Base-by-base conservation (phyloP, 1,140 invertebrate genomes). In the Drepana arcuata region DNA sequence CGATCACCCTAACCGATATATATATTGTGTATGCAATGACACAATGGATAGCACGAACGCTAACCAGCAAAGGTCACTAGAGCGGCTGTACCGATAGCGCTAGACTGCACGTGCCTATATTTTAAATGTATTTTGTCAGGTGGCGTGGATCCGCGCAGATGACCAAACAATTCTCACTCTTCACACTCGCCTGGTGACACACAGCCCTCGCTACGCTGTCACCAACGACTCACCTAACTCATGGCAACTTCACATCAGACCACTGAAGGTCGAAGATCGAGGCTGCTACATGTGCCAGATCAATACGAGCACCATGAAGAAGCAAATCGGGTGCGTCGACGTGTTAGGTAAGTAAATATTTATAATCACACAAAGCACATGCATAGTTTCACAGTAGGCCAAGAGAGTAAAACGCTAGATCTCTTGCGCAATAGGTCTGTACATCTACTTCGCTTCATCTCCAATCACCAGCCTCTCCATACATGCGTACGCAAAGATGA, bases 111-210 rank as follows among this genome's bases (percentile, higher is more conserved):
- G 10, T 14, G 10, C 7, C 11, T 21, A 4, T 1, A 9, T 25
- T 2, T 15, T 7, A 24, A 6, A 29, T 34, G 2, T 37, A 28
- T 45, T 44, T 48, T 51, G 25, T 23, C 74, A 96, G 95, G 93
- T 96, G 14, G 94, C 92, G n/a, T 96, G 94, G 94, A 87, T 96
- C 53, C 88, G 92, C 57, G 92, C 91, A 0, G 93, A 95, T 51
- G 93, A 95, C 66, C 93, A 96, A 77, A 95, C 93, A 7, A 92
- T 96, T 14, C 84, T 96, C 10, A 93, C 93, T 0, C 80, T 96
- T 1, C 92, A 95, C 68, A 92, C 91, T 10, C 87, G 90, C 16
- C 92, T 95, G 12, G 93, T 96, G n/a, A 95, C 93, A 1, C 93
- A 95, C 79, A 95, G 94, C 75, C 88, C 89, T 1, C 85, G 94